Conservation (phyloP, 2,888 invertebrate genomes). For the Tipula helvola region DNA sequence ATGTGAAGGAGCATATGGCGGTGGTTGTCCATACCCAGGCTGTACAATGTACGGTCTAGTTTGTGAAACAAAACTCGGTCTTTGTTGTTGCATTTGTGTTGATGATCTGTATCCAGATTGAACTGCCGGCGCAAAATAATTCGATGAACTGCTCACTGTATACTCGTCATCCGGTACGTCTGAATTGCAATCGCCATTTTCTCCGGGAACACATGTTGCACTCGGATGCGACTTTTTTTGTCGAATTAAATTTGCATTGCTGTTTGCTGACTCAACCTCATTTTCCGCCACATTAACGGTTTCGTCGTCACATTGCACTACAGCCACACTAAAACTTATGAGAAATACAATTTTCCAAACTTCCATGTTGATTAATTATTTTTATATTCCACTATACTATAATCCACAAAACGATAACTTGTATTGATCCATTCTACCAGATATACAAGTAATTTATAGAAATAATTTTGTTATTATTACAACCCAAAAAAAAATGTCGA, state of each 20-base stretch:
- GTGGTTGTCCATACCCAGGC: background rate
- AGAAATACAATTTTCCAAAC: background rate
- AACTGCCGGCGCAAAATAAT: background rate
- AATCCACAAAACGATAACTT: background rate
- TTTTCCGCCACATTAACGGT: background rate
- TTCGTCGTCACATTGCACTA: background rate
- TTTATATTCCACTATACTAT: background rate
- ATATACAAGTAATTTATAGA: background rate
- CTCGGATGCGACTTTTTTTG: background rate
- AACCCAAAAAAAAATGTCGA: too few species aligned
- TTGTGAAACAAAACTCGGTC: background rate
- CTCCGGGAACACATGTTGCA: background rate
- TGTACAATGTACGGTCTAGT: background rate
- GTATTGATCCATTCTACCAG: background rate
- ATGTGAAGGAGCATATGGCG: background rate
- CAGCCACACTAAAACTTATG: background rate
- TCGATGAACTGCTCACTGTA: background rate
- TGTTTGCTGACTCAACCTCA: background rate
- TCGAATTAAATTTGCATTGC: background rate
- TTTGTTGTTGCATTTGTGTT: background rate
- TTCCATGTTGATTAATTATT: background rate
- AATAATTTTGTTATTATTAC: background rate
- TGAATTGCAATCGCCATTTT: background rate
- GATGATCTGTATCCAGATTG: background rate
- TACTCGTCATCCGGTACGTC: background rate